These are phyloP conservation scores for Linurgus olivaceus DNA, from an alignment of 2,797 vertebrate species.

Conservation along the genomic window DNA sequence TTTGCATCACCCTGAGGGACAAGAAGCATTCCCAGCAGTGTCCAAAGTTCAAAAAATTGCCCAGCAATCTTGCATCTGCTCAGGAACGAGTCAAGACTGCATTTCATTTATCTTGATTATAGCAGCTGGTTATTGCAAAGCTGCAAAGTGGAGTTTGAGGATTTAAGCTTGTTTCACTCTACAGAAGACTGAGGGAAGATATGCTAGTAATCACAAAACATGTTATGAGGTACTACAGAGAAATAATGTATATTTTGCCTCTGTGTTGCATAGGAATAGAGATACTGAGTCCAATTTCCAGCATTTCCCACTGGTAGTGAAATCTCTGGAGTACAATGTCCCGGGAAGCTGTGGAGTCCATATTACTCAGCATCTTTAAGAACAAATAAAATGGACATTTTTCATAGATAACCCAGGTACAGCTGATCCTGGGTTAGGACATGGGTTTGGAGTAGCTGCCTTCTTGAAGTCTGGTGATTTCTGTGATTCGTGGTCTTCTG, in stretches of 20 bases:
- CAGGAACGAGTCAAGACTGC: not conserved
- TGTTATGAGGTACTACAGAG: not conserved
- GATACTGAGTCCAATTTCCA: not conserved
- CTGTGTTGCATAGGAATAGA: not conserved
- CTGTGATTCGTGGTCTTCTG: not conserved
- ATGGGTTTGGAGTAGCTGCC: not conserved
- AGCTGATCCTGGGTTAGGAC: not conserved
- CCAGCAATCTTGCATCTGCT: not conserved
- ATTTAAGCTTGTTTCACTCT: not conserved
- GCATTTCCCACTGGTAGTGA: not conserved
- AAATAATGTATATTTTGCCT: not conserved
- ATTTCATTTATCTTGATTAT: not conserved
- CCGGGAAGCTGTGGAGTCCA: not conserved
- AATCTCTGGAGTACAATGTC: not conserved
- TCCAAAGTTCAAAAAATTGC: not conserved
- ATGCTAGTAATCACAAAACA: not conserved
- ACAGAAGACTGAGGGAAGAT: not conserved
- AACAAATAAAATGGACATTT: rapidly evolving
- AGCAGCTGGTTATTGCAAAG: not conserved
- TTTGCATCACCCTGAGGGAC: not conserved
- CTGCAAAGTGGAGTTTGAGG: not conserved
- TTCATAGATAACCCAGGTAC: not conserved
- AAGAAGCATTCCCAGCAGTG: not conserved
- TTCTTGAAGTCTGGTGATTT: not conserved
- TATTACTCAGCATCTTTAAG: rapidly evolving